Conservation (phyloP, 1,140 invertebrate genomes). For the Eueides isabella region DNA sequence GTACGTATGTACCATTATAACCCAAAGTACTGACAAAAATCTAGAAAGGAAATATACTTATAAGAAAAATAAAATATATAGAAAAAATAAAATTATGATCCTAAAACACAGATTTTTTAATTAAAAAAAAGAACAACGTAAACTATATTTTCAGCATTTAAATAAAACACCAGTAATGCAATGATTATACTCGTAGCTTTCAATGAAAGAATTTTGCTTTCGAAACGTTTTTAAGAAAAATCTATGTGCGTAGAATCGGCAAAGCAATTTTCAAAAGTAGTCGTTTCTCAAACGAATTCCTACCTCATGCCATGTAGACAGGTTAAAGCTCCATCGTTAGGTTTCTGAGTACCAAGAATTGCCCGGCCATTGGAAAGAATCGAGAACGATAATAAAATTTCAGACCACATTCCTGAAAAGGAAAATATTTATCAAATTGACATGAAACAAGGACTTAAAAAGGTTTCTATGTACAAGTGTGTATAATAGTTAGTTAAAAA, state of each 20-base stretch:
- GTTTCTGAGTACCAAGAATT: constrained; percentile 72
- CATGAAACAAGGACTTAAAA: background rate
- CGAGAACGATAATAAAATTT: constrained; percentile 85
- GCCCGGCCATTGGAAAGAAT: constrained; percentile 80
- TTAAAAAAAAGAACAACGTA: too few relatives aligned
- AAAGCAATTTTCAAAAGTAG: constrained; percentile 1
- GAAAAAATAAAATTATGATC: background rate
- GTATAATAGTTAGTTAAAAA: too few relatives aligned
- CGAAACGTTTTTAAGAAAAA: background rate
- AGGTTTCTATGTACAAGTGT: background rate
- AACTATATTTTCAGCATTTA: background rate
- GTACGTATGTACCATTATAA: constrained; percentile 96
- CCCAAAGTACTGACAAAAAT: constrained; percentile 94
- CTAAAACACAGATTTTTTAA: too few relatives aligned
- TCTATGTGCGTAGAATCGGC: background rate
- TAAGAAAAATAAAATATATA: background rate
- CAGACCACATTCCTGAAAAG: constrained; percentile 81
- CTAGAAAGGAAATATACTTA: constrained; percentile 48
- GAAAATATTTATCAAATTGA: constrained; percentile 21
- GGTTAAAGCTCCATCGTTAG: constrained; percentile 85
- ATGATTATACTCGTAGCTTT: background rate
- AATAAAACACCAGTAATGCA: background rate
- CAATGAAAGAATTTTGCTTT: background rate
- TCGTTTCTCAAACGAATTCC: constrained; percentile 18
- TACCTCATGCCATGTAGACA: constrained; percentile 91